phyloP scores from a whole-genome alignment of 2,797 vertebrate genomes.

The Eurystomus glaucurus region DNA sequence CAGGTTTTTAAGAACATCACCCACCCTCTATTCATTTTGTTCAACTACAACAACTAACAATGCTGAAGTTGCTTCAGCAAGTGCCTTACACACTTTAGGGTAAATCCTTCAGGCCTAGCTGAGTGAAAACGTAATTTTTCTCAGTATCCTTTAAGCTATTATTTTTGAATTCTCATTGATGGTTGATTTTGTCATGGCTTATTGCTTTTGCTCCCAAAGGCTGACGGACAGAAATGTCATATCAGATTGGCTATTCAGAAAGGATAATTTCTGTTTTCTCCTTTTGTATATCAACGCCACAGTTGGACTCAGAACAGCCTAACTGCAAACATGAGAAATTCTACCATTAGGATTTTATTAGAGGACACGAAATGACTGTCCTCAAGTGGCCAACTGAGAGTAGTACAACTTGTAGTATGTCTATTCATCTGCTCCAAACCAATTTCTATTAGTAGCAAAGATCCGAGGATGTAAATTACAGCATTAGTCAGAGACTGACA shows the following conservation, averaged over 20 bases:
- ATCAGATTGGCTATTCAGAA: neutral
- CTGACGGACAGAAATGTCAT: neutral
- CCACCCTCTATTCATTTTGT: neutral
- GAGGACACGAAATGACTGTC: constrained; percentile 47
- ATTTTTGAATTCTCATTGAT: neutral
- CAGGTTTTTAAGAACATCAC: neutral
- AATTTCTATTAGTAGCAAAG: neutral
- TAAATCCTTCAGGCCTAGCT: neutral
- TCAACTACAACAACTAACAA: neutral
- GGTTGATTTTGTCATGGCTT: neutral
- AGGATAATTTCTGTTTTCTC: neutral
- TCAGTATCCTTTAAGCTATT: neutral
- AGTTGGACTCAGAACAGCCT: neutral
- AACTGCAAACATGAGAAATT: neutral
- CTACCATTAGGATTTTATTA: neutral
- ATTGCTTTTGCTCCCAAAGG: neutral
- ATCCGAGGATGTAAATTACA: neutral
- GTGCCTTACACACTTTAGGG: neutral
- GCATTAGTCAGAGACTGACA: neutral
- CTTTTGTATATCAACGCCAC: neutral
- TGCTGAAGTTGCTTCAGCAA: neutral
- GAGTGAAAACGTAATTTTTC: neutral
- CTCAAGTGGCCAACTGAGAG: constrained; percentile 31
- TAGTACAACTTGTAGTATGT: neutral
- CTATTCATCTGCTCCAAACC: neutral